Percentiles rank a stretch among this genome's conserved stretches.
phyloP scores from a whole-genome alignment of 2,888 invertebrate species.

The Notodonta ziczac region DNA sequence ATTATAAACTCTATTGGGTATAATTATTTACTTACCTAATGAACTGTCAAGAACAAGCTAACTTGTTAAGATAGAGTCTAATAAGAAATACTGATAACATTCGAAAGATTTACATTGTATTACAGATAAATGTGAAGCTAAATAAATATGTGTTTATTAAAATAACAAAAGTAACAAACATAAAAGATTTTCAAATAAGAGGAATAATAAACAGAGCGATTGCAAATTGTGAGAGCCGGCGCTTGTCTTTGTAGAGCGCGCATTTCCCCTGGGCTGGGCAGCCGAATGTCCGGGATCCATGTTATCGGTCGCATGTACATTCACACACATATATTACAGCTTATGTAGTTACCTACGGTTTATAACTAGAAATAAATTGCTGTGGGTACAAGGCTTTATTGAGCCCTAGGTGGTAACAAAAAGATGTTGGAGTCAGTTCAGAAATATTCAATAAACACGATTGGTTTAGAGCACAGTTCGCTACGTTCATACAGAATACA shows the following conservation, averaged over 20 bases:
- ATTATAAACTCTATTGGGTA: too few relatives aligned
- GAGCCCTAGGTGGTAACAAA: too few relatives aligned
- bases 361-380: neutral
- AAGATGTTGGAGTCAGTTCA: too few relatives aligned
- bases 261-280: conserved; percentile 54
- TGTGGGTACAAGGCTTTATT: too few relatives aligned
- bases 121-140: too few relatives aligned
- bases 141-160: neutral
- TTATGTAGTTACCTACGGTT: neutral
- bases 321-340: neutral
- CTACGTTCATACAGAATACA: conserved; percentile 7
- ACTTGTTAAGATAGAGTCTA: too few relatives aligned
- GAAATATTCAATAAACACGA: conserved; percentile 18
- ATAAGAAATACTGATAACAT: too few relatives aligned
- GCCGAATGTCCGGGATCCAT: conserved; percentile 40
- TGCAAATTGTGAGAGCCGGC: conserved; percentile 38
- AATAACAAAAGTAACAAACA: conserved; percentile 25
- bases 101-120: too few relatives aligned
- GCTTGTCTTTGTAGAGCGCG: conserved; percentile 51
- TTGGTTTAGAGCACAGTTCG: conserved; percentile 32
- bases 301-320: conserved; percentile 26
- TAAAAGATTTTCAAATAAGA: conserved; percentile 31
- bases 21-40: too few relatives aligned
- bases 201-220: conserved; percentile 34
- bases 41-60: too few relatives aligned